A percentile compares a stretch with the other conserved stretches of the same genome.
phyloP scores from a whole-genome alignment of 2,888 invertebrate species.

The Matsumyia berberina region DNA sequence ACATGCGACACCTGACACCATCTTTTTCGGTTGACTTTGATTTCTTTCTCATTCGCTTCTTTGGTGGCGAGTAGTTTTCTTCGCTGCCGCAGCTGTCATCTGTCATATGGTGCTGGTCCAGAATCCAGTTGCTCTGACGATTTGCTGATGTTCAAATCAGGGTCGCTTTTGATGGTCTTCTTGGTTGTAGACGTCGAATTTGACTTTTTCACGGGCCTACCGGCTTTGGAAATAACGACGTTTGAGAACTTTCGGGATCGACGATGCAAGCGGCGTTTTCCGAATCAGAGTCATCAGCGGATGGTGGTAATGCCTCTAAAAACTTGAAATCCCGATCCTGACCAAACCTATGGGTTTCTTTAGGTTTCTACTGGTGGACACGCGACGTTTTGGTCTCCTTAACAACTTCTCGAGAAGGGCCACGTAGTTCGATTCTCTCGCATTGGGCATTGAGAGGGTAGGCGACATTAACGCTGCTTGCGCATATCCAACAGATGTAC shows the following conservation, averaged over 20 bases:
- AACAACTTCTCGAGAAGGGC: conserved; percentile 83
- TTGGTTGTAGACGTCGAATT: conserved; percentile 26
- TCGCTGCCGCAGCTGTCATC: conserved; percentile 75
- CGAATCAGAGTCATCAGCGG: conserved; percentile 80
- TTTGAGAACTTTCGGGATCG: conserved; percentile 34
- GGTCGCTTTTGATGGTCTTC: conserved; percentile 72
- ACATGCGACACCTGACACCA: conserved; percentile 79
- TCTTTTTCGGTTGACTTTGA: conserved; percentile 64
- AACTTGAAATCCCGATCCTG: conserved; percentile 84
- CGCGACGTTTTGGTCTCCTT: conserved; percentile 82
- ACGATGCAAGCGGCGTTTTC: conserved; percentile 76
- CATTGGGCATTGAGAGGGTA: conserved; percentile 82
- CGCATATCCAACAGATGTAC: conserved; percentile 83
- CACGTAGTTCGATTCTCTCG: conserved; percentile 82
- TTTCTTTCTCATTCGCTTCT: conserved; percentile 48
- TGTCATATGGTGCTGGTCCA: conserved; percentile 62
- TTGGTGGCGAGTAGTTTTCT: conserved; percentile 70
- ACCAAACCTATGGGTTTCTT: conserved; percentile 77
- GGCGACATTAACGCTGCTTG: conserved; percentile 83
- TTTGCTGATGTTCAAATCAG: conserved; percentile 65
- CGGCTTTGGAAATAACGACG: conserved; percentile 19
- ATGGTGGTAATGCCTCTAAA: conserved; percentile 81
- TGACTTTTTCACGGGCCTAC: conserved; percentile 13
- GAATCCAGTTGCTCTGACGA: conserved; percentile 38
- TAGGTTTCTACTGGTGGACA: conserved; percentile 80